Evolutionary conservation across 2,888 invertebrate species (phyloP).

Genomic region (Eretmocerus hayati): DNA sequence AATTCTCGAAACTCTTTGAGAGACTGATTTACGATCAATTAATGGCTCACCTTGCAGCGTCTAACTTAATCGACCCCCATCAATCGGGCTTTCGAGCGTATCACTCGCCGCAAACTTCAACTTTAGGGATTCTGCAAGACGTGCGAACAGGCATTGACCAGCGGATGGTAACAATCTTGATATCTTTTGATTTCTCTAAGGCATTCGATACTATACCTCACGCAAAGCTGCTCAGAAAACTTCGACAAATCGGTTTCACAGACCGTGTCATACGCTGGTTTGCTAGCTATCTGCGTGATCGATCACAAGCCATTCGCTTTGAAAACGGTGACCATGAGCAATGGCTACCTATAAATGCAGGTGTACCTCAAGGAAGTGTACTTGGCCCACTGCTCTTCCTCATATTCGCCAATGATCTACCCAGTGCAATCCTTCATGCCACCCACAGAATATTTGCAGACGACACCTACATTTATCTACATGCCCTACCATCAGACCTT

Average conservation of each 20-base stretch:
- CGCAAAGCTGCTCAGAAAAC: neutral
- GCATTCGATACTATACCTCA: conserved; percentile 3
- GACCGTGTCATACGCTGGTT: neutral
- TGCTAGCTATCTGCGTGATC: neutral
- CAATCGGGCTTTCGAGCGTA: no score
- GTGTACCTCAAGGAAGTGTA: neutral
- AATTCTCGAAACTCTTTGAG: no score
- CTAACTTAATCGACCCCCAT: no score
- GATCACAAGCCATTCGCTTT: neutral
- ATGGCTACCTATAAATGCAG: neutral
- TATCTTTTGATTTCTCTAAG: conserved; percentile 4
- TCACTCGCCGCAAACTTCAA: no score
- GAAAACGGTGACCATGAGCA: neutral
- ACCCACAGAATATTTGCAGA: neutral
- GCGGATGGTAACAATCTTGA: neutral
- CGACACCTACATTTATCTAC: neutral
- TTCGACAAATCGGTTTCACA: neutral
- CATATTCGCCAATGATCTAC: neutral
- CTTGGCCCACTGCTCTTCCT: conserved; percentile 2
- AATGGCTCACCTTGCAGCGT: no score
- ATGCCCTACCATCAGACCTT: neutral
- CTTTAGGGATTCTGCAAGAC: neutral
- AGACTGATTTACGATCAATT: no score
- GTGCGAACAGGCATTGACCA: neutral
- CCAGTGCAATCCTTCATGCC: neutral